These are phyloP conservation scores for Drosophila pallidifrons DNA, from an alignment of 1,140 invertebrate species.

Conservation along the genomic window DNA sequence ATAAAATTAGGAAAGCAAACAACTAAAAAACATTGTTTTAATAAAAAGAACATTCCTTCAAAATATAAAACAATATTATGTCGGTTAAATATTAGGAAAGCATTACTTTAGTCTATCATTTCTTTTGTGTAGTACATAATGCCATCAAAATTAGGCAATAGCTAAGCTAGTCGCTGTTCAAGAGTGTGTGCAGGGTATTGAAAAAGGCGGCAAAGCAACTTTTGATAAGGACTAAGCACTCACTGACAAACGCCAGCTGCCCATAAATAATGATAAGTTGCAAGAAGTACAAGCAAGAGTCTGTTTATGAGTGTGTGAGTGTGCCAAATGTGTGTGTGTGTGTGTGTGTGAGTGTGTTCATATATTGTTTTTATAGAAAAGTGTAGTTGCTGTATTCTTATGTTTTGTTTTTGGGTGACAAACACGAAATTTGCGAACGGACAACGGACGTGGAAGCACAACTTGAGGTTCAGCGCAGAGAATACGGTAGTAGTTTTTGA, in stretches of 20 bases:
- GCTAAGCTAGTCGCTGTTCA: background rate
- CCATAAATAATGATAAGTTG: constrained; percentile 51
- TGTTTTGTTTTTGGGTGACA: constrained; percentile 8
- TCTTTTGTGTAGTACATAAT: too few species aligned
- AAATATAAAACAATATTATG: too few species aligned
- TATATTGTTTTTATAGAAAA: constrained; percentile 19
- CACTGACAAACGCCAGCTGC: constrained; percentile 43
- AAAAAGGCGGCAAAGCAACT: constrained; percentile 18
- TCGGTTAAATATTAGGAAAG: too few species aligned
- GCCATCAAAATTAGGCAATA: too few species aligned
- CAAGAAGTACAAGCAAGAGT: background rate
- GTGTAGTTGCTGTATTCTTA: background rate
- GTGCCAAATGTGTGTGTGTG: constrained; percentile 29
- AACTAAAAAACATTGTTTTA: too few species aligned
- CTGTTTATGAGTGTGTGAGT: background rate
- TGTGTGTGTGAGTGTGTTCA: constrained; percentile 13
- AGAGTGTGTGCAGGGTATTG: background rate
- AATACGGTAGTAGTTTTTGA: constrained; percentile 85
- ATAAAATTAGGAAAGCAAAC: too few species aligned
- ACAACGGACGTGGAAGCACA: background rate
- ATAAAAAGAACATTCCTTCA: too few species aligned
- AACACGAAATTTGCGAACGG: constrained; percentile 32
- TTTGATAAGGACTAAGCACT: constrained; percentile 44
- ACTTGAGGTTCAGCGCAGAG: constrained; percentile 81
- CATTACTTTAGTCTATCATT: too few species aligned